Base-by-base conservation (phyloP, 2,888 invertebrate genomes). In the Drosophila acutilabella region DNA sequence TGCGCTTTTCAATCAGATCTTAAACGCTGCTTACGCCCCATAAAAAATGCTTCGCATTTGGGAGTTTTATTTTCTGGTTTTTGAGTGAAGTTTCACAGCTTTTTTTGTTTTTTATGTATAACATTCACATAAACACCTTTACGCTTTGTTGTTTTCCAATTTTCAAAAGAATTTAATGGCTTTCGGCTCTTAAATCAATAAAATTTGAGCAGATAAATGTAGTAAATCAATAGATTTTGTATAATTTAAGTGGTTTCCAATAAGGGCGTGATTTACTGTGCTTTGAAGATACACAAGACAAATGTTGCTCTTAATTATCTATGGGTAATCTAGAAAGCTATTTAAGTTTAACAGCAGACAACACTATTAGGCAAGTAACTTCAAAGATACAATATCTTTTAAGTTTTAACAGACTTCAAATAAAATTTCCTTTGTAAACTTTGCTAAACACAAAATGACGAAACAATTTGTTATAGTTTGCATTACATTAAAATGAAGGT, bases 81-180 rank as follows among this genome's bases (percentile, higher is more conserved):
- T 50, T 36, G 36, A 30, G 57, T 36, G n/a, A 38, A 51, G 48
- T 57, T 50, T 57, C 42, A 23, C 36, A 36, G 26, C 14, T 30
- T 30, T 30, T 30, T 8, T 8, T 30, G 0, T 16, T 38, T 57
- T 42, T 44, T 30, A 14, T 50, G 50, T 26, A 16, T 40, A 52
- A 10, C 52, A 59, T 4, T 20, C 40, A 4, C 59, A 59, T 59
- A 59, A 60, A 47, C 64, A 60, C 52, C 33, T 64, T 47, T 16
- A 26, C 42, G 50, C 45, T 38, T 51, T 48, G 54, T 47, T 57
- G 23, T 36, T 48, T 56, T 23, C 23, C 5, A 40, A 14, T 48
- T 41, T 33, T 11, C 26, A 30, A 14, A 16, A 13, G 14, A 8
- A 42, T 38, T 64, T 50, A 57, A 57, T 50, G 36, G 36, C 33